Conservation (phyloP, 2,888 invertebrate genomes). For the Nomada fucata region DNA sequence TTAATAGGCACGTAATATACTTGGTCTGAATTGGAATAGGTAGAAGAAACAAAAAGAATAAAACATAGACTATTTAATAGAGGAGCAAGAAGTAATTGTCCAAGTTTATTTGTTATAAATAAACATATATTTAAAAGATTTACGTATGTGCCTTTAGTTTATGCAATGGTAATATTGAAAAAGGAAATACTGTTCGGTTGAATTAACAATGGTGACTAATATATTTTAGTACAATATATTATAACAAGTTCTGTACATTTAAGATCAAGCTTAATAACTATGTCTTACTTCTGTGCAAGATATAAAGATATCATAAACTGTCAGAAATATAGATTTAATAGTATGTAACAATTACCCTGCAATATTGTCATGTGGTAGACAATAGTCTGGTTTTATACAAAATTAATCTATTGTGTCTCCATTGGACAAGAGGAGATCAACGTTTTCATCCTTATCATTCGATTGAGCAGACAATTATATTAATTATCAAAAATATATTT, state of each 20-base stretch:
- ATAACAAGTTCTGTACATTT: constrained; percentile 66
- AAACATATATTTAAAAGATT: constrained; percentile 10
- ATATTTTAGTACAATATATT: constrained; percentile 59
- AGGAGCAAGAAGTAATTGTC: constrained; percentile 19
- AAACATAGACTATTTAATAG: constrained; percentile 37
- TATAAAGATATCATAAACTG: constrained; percentile 63
- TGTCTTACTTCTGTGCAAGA: constrained; percentile 48
- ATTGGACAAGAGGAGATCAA: constrained; percentile 32
- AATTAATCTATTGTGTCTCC: constrained; percentile 21
- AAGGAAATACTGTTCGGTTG: constrained; percentile 9
- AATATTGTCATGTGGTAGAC: constrained; percentile 59
- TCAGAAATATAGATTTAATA: constrained; percentile 54
- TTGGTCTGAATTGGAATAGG: constrained; percentile 87
- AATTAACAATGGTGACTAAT: constrained; percentile 48
- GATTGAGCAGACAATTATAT: constrained; percentile 53
- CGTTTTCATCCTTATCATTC: constrained; percentile 23
- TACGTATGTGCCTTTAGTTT: constrained; percentile 5
- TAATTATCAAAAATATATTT: constrained; percentile 47
- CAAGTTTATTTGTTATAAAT: constrained; percentile 23
- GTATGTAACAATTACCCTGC: constrained; percentile 65
- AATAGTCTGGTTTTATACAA: constrained; percentile 41
- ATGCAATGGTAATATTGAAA: constrained; percentile 2
- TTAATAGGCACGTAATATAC: constrained; percentile 87
- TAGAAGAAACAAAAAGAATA: constrained; percentile 69
- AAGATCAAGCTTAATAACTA: constrained; percentile 46